Evolutionary conservation across 1,140 invertebrate genomes (phyloP), one percentile per base, ranked within the genome.

Genomic region (Nomia melanderi): DNA sequence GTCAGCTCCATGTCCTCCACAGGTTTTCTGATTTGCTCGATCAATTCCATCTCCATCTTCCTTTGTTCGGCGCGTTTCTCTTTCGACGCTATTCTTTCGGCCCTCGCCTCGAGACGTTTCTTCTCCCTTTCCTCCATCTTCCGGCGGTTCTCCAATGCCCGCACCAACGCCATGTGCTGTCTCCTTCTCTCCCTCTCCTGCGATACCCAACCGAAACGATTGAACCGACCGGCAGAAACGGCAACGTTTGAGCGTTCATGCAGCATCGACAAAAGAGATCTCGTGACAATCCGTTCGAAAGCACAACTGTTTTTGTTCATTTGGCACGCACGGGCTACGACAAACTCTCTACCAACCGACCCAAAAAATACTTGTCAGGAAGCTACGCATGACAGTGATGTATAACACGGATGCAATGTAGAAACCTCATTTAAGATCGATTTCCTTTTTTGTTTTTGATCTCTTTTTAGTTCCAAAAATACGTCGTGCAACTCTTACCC

Each of bases 181-280:
- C 97, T 93, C 86, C 97, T 93, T 88, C 98, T 93, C 91, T 99
- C 98, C 63, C 97, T 93, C 90, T 98, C 98, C 97, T 98, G 60
- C 65, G 60, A 60, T 63, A 27, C 29, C 39, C 47, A 25, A 23
- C 59, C 27, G 25, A 31, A 23, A 57, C 20, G 12, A 70, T 65
- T 65, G 27, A 81, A 33, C 27, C 33, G 36, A n/a, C n/a, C n/a
- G n/a, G 17, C 11, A 54, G 59, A 39, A 39, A 33, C 23, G 17
- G 20, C 6, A 20, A 27, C 20, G 17, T 14, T 2, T 20, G n/a
- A 50, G 39, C 7, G 71, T 64, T 39, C 60, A 78, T 64, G 70
- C 62, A 66, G 31, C 12, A 64, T 41, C 25, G 36, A 31, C 36
- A 44, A 59, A 66, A 1, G 25, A 33, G n/a, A 39, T 36, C 27